phyloP scores from a whole-genome alignment of 2,888 invertebrate species.

The Gerris lacustris region DNA sequence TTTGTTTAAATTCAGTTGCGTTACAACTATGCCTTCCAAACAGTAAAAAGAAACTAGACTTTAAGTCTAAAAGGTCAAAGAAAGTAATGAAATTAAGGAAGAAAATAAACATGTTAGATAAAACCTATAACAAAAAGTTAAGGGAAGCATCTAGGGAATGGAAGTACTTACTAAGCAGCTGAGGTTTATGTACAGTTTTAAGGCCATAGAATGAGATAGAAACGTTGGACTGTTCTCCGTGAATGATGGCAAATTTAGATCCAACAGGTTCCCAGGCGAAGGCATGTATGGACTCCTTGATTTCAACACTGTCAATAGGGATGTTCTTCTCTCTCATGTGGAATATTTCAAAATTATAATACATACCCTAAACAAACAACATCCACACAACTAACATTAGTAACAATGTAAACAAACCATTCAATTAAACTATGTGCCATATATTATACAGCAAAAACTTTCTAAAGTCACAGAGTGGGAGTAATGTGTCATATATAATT shows the following conservation, averaged over 20 bases:
- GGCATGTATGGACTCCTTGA: slow-evolving; percentile 81
- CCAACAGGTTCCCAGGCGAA: slow-evolving; percentile 99
- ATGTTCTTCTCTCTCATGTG: slow-evolving; percentile 96
- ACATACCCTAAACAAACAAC: slow-evolving; percentile 58
- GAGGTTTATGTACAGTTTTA: slow-evolving; percentile 79
- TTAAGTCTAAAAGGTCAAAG: no score
- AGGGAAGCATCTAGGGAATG: no score
- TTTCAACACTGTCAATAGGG: slow-evolving; percentile 93
- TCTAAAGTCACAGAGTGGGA: no score
- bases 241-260: slow-evolving; percentile 90
- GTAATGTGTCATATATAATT: no score
- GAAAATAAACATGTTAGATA: no score
- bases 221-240: slow-evolving; percentile 76
- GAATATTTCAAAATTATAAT: slow-evolving; percentile 97
- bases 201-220: slow-evolving; percentile 87
- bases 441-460: slow-evolving; percentile 1
- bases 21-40: no score
- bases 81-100: no score
- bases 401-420: not conserved
- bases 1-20: no score
- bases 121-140: no score
- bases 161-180: slow-evolving; percentile 60
- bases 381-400: not conserved
- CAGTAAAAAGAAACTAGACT: no score
- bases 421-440: no score